Percentiles rank a stretch among this genome's conserved stretches.
These are phyloP conservation scores for Urocynchramus pylzowi DNA, from an alignment of 2,113 vertebrate genomes.

Conservation along the genomic window DNA sequence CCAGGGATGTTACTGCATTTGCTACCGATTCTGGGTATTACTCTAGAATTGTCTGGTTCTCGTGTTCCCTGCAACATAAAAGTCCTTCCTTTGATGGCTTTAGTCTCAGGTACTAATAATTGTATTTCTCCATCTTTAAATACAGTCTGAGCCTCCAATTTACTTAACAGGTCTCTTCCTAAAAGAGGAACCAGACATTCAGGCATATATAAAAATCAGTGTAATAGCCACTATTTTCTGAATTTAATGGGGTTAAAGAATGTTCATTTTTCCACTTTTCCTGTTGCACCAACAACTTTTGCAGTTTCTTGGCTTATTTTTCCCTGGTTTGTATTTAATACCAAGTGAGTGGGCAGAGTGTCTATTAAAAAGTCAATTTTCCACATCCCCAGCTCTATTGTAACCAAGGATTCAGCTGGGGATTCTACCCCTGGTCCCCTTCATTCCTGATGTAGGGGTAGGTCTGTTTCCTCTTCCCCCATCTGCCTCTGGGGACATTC, in stretches of 20 bases:
- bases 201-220: not conserved
- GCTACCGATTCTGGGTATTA: not conserved
- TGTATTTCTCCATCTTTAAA: not conserved
- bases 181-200: not conserved
- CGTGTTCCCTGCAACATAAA: not conserved
- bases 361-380: not conserved
- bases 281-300: not conserved
- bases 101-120: not conserved
- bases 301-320: not conserved
- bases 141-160: not conserved
- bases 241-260: not conserved
- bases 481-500: not conserved
- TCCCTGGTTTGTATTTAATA: not conserved
- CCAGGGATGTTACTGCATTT: not conserved
- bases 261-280: not conserved
- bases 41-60: not conserved
- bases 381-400: not conserved
- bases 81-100: not conserved
- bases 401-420: not conserved
- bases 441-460: not conserved
- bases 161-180: not conserved
- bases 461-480: not conserved
- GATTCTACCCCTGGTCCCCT: not conserved
- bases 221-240: too few species aligned
- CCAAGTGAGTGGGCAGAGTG: not conserved